Evolutionary conservation across 2,113 vertebrate genomes (phyloP).

Genomic region (Setophaga kirtlandii): DNA sequence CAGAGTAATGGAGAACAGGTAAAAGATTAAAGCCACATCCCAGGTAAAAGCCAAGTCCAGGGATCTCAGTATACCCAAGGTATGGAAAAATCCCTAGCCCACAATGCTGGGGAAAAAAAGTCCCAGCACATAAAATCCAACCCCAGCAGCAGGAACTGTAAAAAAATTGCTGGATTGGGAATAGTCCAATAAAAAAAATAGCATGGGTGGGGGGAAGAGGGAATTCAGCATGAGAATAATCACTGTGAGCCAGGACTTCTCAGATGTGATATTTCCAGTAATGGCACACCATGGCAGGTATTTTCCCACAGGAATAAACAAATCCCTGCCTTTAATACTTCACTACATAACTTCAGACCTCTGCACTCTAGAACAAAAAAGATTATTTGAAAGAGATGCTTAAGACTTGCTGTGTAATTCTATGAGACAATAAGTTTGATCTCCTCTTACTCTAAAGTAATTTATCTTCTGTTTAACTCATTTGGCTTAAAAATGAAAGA

Average conservation of each 20-base stretch:
- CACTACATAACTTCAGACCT: not conserved
- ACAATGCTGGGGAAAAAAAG: not conserved
- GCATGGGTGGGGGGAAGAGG: not conserved
- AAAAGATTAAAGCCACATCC: not conserved
- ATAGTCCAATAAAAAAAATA: not conserved
- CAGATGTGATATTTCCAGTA: not conserved
- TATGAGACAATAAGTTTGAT: not conserved
- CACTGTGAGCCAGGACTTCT: not conserved
- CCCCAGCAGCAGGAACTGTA: fast-evolving
- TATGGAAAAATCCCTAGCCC: not conserved
- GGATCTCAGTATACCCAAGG: not conserved
- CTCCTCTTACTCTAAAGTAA: not conserved
- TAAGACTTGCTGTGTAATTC: not conserved
- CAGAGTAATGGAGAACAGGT: not conserved
- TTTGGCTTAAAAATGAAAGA: not conserved
- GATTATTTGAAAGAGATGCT: not conserved
- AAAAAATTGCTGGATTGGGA: not conserved
- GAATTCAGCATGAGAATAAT: not conserved
- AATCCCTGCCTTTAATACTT: not conserved
- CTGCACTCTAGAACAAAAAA: not conserved
- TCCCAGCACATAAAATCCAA: not conserved
- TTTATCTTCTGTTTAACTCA: not conserved
- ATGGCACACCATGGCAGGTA: not conserved
- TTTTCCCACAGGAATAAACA: not conserved
- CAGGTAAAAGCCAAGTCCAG: not conserved